Percentiles rank a stretch among this genome's conserved stretches.
Conservation (phyloP, 2,113 vertebrate genomes). For the Egretta garzetta region DNA sequence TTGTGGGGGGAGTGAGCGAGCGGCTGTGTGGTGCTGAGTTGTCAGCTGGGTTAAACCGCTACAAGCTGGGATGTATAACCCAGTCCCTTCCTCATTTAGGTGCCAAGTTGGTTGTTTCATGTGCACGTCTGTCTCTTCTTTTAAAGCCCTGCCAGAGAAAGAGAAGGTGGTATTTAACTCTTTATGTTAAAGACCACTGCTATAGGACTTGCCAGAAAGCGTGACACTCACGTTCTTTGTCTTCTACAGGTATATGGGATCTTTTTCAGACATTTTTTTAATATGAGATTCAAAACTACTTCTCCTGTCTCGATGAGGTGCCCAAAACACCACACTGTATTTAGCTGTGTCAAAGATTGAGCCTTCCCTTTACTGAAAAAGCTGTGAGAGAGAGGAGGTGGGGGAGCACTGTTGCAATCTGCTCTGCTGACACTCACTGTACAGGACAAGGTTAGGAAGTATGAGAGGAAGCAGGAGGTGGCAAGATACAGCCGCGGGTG, state of each 20-base stretch:
- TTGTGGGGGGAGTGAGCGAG: no score
- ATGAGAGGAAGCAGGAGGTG: neutral
- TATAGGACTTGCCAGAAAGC: neutral
- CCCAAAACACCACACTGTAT: neutral
- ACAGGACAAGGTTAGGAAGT: neutral
- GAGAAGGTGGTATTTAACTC: neutral
- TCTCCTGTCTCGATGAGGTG: neutral
- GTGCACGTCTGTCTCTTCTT: neutral
- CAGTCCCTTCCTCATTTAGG: neutral
- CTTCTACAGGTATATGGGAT: accelerated
- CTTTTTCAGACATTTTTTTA: neutral
- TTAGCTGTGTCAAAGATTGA: neutral
- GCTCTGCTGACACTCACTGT: neutral
- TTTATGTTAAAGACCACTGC: neutral
- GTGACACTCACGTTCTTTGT: neutral
- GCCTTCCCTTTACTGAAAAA: neutral
- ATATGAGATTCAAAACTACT: neutral
- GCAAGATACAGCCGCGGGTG: accelerated
- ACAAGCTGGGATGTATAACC: neutral
- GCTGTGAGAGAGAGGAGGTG: neutral
- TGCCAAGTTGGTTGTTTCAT: neutral
- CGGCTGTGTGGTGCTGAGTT: no score
- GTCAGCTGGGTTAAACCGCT: no score
- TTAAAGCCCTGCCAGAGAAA: neutral
- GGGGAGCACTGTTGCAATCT: neutral